phyloP scores from a whole-genome alignment of 2,888 invertebrate species.

The Thymelicus acteon region DNA sequence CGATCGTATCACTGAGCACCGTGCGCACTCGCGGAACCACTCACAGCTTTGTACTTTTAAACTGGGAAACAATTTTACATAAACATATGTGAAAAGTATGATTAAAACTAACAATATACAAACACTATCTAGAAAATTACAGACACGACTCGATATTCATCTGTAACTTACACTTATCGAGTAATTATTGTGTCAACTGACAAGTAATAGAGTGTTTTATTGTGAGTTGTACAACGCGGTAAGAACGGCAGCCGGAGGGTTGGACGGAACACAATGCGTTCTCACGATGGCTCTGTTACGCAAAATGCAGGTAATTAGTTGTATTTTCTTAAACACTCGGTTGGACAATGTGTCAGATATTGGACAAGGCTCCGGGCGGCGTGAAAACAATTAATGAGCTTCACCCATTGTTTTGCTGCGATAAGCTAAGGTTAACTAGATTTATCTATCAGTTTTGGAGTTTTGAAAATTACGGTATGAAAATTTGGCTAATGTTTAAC shows the following conservation, averaged over 20 bases:
- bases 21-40: slow-evolving; percentile 17
- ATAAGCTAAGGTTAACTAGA: slow-evolving; percentile 9
- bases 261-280: slow-evolving; percentile 31
- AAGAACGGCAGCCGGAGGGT: neutral
- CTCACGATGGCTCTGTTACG: slow-evolving; percentile 38
- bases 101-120: neutral
- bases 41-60: slow-evolving; percentile 33
- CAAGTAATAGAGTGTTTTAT: slow-evolving; percentile 19
- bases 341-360: slow-evolving; percentile 37
- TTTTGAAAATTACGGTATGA: neutral
- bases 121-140: slow-evolving; percentile 6
- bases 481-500: neutral
- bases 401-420: slow-evolving; percentile 21
- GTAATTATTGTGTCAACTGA: slow-evolving; percentile 28
- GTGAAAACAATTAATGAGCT: slow-evolving; percentile 27
- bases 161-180: neutral
- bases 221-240: slow-evolving; percentile 25
- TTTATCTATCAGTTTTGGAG: neutral
- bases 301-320: slow-evolving; percentile 32
- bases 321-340: slow-evolving; percentile 27
- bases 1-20: slow-evolving; percentile 23
- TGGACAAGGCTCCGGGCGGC: slow-evolving; percentile 28
- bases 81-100: slow-evolving; percentile 1
- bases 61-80: slow-evolving; percentile 24
- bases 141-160: neutral